A percentile compares a stretch with the other conserved stretches of the same genome.
These are phyloP conservation scores for Cantharis nigra DNA, from an alignment of 2,888 invertebrate genomes.

Conservation along the genomic window DNA sequence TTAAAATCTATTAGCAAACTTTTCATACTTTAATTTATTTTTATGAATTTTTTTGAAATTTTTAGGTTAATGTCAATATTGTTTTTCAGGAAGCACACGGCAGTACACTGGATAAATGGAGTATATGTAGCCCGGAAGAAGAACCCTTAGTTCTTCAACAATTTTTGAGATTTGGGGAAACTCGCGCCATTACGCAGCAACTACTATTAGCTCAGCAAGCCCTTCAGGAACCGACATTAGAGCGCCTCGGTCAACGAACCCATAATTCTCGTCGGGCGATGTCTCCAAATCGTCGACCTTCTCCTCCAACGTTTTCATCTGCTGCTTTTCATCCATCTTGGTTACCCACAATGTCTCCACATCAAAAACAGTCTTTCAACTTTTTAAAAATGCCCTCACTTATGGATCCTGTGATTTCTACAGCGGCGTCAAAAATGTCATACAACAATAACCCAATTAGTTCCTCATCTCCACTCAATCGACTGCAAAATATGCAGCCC, in stretches of 20 bases:
- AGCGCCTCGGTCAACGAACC: conserved; percentile 59
- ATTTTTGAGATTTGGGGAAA: conserved; percentile 88
- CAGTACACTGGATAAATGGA: conserved; percentile 85
- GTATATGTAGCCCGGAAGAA: conserved; percentile 84
- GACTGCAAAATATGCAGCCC: conserved; percentile 93
- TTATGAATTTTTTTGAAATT: neutral
- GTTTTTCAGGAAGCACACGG: conserved; percentile 76
- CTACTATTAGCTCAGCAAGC: conserved; percentile 65
- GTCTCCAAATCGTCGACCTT: conserved; percentile 71
- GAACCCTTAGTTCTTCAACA: conserved; percentile 91
- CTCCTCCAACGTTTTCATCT: conserved; percentile 61
- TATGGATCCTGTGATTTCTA: conserved; percentile 60
- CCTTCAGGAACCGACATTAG: conserved; percentile 63
- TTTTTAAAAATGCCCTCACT: conserved; percentile 57
- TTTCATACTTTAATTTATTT: neutral
- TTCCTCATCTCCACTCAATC: conserved; percentile 80
- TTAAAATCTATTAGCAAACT: neutral
- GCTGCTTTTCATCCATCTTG: conserved; percentile 56
- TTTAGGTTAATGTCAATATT: neutral
- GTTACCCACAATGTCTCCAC: conserved; percentile 57
- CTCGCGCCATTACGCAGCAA: conserved; percentile 78
- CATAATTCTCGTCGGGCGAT: conserved; percentile 60
- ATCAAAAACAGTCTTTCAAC: conserved; percentile 55
- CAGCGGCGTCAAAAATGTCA: conserved; percentile 61
- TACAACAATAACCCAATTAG: conserved; percentile 62